Percentiles rank a stretch among this genome's conserved stretches.
Conservation (phyloP, 1,140 invertebrate species). For the Batillaria attramentaria region DNA sequence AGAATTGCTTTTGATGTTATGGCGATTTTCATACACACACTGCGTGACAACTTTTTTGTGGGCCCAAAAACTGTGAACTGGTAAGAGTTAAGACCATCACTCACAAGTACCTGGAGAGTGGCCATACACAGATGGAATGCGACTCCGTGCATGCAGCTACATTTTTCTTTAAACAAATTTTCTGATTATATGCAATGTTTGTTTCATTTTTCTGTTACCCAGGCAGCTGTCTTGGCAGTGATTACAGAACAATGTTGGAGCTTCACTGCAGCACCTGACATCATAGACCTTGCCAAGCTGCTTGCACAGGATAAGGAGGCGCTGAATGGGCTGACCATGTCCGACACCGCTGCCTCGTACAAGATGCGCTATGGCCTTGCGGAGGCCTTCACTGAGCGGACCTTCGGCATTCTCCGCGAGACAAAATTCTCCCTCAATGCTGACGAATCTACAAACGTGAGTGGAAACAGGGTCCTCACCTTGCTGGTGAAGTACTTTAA, state of each 20-base stretch:
- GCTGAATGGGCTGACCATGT: constrained; percentile 30
- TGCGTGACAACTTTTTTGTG: no score
- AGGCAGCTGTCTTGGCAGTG: neutral
- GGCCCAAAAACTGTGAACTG: no score
- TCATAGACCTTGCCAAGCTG: constrained; percentile 1
- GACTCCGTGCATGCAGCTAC: neutral
- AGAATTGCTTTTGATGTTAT: no score
- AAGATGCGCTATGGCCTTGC: constrained; percentile 38
- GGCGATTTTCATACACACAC: no score
- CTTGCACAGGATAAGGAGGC: neutral
- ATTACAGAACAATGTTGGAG: neutral
- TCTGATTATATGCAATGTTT: no score
- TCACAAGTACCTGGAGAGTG: neutral
- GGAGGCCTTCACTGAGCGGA: constrained; percentile 30
- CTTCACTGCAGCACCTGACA: neutral
- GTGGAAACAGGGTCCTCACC: constrained; percentile 37
- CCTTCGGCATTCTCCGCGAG: constrained; percentile 13
- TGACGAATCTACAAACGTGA: constrained; percentile 50
- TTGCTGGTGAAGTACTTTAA: constrained; percentile 40
- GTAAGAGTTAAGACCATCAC: neutral
- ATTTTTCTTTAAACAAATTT: neutral
- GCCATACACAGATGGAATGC: neutral
- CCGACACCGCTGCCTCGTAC: constrained; percentile 37
- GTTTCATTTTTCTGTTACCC: neutral
- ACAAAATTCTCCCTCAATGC: constrained; percentile 48